Evolutionary conservation across 2,113 vertebrate species (phyloP), one percentile per base, ranked within the genome.

Genomic region (Halichoeres trimaculatus): DNA sequence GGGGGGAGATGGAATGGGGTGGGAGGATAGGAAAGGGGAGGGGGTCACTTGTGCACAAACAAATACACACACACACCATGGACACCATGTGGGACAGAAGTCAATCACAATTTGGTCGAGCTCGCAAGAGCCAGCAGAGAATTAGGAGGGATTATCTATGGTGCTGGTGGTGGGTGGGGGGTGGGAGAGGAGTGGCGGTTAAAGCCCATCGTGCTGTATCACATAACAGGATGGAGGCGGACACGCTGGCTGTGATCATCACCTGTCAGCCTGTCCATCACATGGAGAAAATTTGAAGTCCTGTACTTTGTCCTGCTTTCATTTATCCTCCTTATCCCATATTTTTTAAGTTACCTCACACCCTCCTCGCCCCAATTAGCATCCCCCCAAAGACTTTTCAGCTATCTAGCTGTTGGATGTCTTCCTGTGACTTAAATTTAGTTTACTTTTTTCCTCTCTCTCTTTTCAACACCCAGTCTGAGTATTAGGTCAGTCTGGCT

Each of bases 91-190:
- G 90, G 86, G 78, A 89, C 82, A 79, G 78, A 84, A 92, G 88
- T 93, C 90, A 91, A 90, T 93, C 91, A 87, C 89, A 93, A 90
- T 91, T 92, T 86, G 88, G 87, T 80, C 40, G 51, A 88, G 88
- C 86, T 88, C 85, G 81, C 83, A 88, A 61, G 43, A 64, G 87
- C 88, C 70, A 84, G 75, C 70, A 61, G 79, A 89, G 90, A 91
- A 92, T 93, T 93, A 93, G 83, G 70, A 83, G 50, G 89, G 92
- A 94, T 94, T 94, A 94, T 90, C 85, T 84, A 58, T 68, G 70
- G 71, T 19, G 61, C 30, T 54, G 20, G 11, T 9, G 23, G 14
- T 30, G 47, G 48, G 9, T 17, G 74, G 62, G 63, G 43, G 19
- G 50, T 54, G 30, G 20, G 43, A 22, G 59, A 17, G 69, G 52